Base-by-base conservation (phyloP, 2,797 vertebrate species). In the Chrysocyon brachyurus region DNA sequence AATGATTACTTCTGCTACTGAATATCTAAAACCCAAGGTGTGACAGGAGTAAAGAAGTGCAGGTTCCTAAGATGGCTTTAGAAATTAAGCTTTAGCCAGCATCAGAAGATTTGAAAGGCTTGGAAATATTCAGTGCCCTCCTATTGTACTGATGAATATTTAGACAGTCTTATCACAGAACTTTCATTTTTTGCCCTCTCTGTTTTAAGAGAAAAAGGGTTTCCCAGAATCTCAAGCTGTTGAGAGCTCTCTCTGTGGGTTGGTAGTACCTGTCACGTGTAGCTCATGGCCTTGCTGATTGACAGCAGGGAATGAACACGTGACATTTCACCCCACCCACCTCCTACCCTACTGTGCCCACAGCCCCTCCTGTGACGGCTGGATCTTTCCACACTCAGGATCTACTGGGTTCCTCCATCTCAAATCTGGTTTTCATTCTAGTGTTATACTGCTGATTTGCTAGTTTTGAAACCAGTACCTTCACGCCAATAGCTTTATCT, bases 391-490 rank as follows among this genome's bases (percentile, higher is more conserved):
- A 24, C 36, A 12, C 46, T 92, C 83, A 57, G 57, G 28, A 59
- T 78, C 36, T 56, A 31, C 72, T 66, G 57, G 59, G 28, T 70
- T 79, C 73, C 83, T 86, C 90, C 54, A 16, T 63, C 46, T 19
- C 0, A 1, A 68, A 56, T 61, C 57, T 94, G 14, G 75, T 75
- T 96, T 97, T 87, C 57, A 85, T 81, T 91, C 54, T n/a, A 59
- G 95, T n/a, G 19, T 26, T n/a, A 12, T 14, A 21, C 31, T 95
- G 82, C 72, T 14, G 31, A 28, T 17, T 88, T 88, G 36, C 31
- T 87, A 5, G 24, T 89, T 97, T 96, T n/a, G 61, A 97, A 97
- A 94, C 49, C 40, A 54, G 57, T 95, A 40, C 92, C 97, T 94
- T 87, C 36, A 75, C 9, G 19, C 8, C 12, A 57, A 61, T 54